Conservation (phyloP, 2,113 vertebrate species). For the Dipodomys merriami region DNA sequence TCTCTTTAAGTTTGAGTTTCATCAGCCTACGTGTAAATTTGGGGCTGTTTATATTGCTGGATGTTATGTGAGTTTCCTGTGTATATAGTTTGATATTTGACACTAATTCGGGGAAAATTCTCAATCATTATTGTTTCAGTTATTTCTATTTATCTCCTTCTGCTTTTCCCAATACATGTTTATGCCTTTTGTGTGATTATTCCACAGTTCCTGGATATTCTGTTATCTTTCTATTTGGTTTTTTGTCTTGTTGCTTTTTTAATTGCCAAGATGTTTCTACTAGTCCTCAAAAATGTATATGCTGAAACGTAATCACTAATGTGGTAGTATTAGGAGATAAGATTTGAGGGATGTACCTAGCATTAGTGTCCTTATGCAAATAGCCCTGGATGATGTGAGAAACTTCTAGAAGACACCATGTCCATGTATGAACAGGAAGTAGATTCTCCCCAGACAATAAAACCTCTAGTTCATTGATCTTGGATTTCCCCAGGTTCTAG, state of each 20-base stretch:
- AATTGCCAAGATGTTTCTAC: not conserved
- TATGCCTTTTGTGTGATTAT: constrained; percentile 19
- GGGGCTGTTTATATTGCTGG: not conserved
- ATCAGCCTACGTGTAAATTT: not conserved
- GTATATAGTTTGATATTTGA: not conserved
- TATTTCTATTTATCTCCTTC: constrained; percentile 5
- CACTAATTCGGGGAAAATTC: constrained; percentile 11
- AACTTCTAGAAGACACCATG: not conserved
- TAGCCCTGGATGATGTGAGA: not conserved
- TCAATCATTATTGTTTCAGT: constrained; percentile 39
- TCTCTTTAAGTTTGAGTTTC: not conserved
- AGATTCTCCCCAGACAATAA: not conserved
- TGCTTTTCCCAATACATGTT: not conserved
- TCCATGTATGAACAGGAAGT: not conserved
- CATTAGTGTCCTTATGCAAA: not conserved
- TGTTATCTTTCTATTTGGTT: not conserved
- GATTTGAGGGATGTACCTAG: not conserved
- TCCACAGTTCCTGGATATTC: constrained; percentile 16
- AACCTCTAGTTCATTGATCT: not conserved
- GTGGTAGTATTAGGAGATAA: not conserved
- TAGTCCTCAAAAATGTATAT: not conserved
- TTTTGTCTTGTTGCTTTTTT: constrained; percentile 1
- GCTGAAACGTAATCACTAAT: not conserved
- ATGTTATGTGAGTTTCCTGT: not conserved
- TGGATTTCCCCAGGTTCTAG: not conserved